Evolutionary conservation across 2,113 vertebrate species (phyloP).

Genomic region (Charadrius vociferus): DNA sequence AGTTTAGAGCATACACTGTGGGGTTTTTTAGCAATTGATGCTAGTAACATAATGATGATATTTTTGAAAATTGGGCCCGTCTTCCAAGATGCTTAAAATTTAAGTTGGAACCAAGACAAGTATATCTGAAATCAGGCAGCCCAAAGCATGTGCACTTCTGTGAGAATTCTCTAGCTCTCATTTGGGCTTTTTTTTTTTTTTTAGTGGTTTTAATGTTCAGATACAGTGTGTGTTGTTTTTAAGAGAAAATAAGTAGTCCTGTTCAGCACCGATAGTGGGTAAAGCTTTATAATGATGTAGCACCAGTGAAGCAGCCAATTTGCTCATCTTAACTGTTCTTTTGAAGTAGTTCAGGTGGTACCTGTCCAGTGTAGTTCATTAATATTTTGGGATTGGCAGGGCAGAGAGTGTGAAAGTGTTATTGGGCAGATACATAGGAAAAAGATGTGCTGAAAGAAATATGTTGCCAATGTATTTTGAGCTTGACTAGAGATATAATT

Average conservation of each 20-base stretch:
- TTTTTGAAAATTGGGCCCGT: neutral
- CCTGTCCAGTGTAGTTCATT: neutral
- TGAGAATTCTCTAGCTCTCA: neutral
- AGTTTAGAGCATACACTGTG: neutral
- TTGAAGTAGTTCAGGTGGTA: neutral
- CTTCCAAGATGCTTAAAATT: neutral
- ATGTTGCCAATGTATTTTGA: neutral
- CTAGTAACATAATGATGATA: no score
- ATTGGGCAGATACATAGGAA: neutral
- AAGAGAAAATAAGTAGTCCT: neutral
- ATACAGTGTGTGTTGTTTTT: neutral
- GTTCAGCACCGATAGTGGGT: neutral
- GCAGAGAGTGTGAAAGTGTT: neutral
- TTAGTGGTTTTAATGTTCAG: neutral
- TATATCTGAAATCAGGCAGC: neutral
- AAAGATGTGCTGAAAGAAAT: neutral
- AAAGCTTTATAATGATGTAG: neutral
- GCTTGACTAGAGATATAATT: neutral
- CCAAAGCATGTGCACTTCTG: neutral
- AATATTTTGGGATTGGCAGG: neutral
- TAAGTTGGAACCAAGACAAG: neutral
- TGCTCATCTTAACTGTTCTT: neutral
- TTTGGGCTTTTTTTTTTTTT: rapidly evolving
- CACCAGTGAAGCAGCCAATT: neutral
- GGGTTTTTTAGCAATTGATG: neutral